Evolutionary conservation across 2,888 invertebrate genomes (phyloP).

Genomic region (Sarcophaga caerulescens): DNA sequence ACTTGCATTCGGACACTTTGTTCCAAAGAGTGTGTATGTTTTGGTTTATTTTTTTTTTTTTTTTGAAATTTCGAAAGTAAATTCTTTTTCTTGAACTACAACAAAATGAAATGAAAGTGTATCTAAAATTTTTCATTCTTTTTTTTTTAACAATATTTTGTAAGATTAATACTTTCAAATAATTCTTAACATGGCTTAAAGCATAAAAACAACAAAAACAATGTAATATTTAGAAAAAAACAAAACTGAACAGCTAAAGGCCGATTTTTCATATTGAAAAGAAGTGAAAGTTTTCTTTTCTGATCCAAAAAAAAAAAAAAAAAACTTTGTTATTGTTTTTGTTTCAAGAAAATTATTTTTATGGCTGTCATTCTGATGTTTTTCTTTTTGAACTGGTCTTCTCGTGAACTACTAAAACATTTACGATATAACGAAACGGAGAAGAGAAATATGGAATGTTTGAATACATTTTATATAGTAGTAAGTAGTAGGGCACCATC

Average conservation of each 20-base stretch:
- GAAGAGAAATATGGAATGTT: not conserved
- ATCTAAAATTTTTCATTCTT: no score
- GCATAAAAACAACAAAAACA: conserved; percentile 1
- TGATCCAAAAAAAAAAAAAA: no score
- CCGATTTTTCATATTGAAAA: conserved; percentile 11
- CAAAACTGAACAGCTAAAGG: conserved; percentile 2
- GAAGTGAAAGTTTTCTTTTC: conserved; percentile 35
- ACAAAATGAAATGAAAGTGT: no score
- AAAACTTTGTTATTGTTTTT: not conserved
- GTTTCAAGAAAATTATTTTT: conserved; percentile 31
- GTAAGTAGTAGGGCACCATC: no score
- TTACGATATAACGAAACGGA: not conserved
- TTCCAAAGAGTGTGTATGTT: no score
- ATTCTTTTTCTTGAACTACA: no score
- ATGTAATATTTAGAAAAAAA: conserved; percentile 12
- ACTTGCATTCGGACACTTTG: no score
- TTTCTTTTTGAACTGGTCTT: not conserved
- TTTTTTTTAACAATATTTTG: not conserved
- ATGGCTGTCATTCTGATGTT: conserved; percentile 47
- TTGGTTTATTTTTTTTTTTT: no score
- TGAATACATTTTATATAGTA: not conserved
- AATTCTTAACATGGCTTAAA: conserved; percentile 11
- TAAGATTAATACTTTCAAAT: conserved; percentile 24
- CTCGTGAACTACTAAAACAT: not conserved
- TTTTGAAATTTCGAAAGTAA: no score